A percentile compares a stretch with the other conserved stretches of the same genome.
phyloP scores from a whole-genome alignment of 2,888 invertebrate genomes.

The Clunio marinus region DNA sequence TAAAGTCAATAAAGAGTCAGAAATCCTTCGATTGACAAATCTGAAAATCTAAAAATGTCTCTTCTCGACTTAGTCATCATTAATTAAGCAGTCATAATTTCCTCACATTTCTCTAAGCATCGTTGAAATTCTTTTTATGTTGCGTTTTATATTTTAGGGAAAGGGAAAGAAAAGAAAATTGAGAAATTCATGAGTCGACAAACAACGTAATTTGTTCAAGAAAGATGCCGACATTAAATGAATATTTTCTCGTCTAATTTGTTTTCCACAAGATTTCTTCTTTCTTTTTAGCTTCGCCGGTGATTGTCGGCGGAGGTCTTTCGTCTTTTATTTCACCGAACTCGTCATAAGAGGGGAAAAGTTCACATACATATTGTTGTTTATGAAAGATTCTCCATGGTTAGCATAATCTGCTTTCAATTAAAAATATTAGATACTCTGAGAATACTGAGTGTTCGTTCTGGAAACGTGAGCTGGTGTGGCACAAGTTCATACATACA shows the following conservation, averaged over 20 bases:
- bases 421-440: neutral
- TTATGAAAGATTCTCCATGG: too few species aligned
- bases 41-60: neutral
- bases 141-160: neutral
- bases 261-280: neutral
- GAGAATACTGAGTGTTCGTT: neutral
- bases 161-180: too few species aligned
- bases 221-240: neutral
- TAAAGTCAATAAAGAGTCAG: neutral
- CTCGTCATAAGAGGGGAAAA: too few species aligned
- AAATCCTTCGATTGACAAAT: neutral
- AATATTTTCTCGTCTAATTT: neutral
- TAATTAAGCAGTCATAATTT: slow-evolving; percentile 7
- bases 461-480: neutral
- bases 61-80: neutral
- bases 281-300: too few species aligned
- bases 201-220: slow-evolving; percentile 11
- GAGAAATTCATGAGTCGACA: slow-evolving; percentile 20
- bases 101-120: slow-evolving; percentile 18
- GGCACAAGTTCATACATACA: neutral
- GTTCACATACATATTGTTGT: too few species aligned
- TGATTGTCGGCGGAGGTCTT: neutral
- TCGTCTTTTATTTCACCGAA: too few species aligned
- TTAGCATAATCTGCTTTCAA: too few species aligned
- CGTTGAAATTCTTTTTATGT: slow-evolving; percentile 16